Evolutionary conservation across 2,797 vertebrate genomes (phyloP).

Genomic region (Anniella stebbinsi): DNA sequence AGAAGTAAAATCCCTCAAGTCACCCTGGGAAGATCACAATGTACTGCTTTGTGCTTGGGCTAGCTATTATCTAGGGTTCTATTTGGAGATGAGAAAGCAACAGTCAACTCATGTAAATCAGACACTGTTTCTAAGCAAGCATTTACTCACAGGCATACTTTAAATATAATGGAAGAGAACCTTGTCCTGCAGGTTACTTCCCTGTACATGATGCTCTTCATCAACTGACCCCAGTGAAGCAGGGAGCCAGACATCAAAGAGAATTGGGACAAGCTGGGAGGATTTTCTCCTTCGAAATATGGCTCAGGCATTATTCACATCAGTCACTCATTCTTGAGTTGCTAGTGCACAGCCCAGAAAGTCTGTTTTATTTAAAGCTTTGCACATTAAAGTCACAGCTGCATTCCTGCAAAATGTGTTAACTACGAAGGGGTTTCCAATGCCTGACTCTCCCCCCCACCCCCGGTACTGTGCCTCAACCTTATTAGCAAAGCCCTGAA

Average conservation of each 20-base stretch:
- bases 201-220: neutral
- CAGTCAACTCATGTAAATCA: neutral
- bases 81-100: neutral
- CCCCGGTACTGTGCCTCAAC: neutral
- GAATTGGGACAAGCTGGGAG: neutral
- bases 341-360: neutral
- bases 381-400: constrained; percentile 9
- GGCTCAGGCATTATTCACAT: neutral
- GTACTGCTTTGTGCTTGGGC: neutral
- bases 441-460: neutral
- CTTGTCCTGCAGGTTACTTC: neutral
- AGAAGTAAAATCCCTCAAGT: neutral
- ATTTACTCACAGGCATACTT: neutral
- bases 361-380: neutral
- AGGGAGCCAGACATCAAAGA: neutral
- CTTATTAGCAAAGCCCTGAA: constrained; percentile 26
- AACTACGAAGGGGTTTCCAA: neutral
- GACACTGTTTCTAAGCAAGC: neutral
- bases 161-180: neutral
- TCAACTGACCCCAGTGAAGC: neutral
- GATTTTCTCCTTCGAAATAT: neutral
- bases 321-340: neutral
- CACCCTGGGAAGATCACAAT: neutral
- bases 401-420: neutral
- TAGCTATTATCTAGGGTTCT: neutral